Base-by-base conservation (phyloP, 2,113 vertebrate genomes). In the Pungitius pungitius region DNA sequence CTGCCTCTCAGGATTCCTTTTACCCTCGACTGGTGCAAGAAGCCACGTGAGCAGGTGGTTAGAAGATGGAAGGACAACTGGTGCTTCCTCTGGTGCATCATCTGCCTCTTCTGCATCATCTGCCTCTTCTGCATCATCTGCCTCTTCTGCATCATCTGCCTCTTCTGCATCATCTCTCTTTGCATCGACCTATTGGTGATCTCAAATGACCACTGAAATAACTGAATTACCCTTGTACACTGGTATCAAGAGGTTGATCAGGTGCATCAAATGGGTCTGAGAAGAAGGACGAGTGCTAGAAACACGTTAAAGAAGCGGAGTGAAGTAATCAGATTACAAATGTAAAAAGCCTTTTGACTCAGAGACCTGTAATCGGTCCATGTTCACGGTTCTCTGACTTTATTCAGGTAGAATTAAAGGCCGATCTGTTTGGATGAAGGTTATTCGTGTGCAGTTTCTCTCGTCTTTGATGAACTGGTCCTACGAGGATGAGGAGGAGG, bases 401-500 rank as follows among this genome's bases (percentile, higher is more conserved):
- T 35, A 33, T 45, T 77, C 26, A 13, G 39, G 6, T 61, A 8
- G 18, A 17, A 58, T n/a, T 9, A 11, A 40, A 35, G 33, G 5
- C 3, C 56, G 8, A n/a, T 63, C 42, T 27, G 39, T 63, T 54
- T 64, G 5, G 24, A 69, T 6, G 40, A 65, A 65, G 37, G 8
- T 27, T 42, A 55, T 65, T 40, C 80, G 26, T 55, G 45, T 45
- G 40, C 37, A 51, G 18, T 18, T 40, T 67, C 45, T 58, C 43
- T 35, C 17, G 54, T 68, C 63, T 63, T 40, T 55, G 33, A 35
- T 35, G 5, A 35, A 61, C 12, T 69, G 20, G 11, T 75, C 73
- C 52, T 67, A 62, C 8, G 52, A 80, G 73, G 68, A 49, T 22
- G 14, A 76, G 33, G 49, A 24, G 10, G 64, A n/a, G n/a, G n/a